Percentiles rank a stretch among this genome's conserved stretches.
Conservation (phyloP, 2,113 vertebrate genomes). For the Ceuthmochares aereus region DNA sequence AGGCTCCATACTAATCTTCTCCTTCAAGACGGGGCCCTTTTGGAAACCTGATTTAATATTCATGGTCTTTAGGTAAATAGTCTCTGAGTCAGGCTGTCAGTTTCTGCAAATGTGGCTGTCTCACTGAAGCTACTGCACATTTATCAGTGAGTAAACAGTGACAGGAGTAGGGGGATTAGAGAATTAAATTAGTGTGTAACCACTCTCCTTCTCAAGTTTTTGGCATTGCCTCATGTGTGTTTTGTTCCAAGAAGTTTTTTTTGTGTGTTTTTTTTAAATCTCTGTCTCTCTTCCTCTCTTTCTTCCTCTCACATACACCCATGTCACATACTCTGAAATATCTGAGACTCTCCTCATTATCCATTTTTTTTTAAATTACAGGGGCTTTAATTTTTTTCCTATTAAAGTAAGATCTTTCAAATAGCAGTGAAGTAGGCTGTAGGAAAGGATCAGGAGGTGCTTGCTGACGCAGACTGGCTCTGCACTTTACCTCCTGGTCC, state of each 20-base stretch:
- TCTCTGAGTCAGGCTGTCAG: slow-evolving; percentile 74
- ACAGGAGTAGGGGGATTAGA: slow-evolving; percentile 75
- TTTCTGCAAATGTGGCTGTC: slow-evolving; percentile 71
- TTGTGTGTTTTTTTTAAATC: background rate
- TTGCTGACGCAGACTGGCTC: background rate
- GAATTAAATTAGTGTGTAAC: slow-evolving; percentile 78
- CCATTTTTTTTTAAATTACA: background rate
- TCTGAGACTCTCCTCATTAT: background rate
- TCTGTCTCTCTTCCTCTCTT: background rate
- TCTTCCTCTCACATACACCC: background rate
- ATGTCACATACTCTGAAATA: background rate
- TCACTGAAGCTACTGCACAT: slow-evolving; percentile 72
- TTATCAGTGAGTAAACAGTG: slow-evolving; percentile 79
- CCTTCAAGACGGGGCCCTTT: slow-evolving; percentile 64
- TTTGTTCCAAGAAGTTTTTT: slow-evolving; percentile 66
- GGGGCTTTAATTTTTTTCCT: background rate
- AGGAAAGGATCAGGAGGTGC: background rate
- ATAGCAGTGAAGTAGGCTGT: background rate
- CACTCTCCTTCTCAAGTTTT: slow-evolving; percentile 71
- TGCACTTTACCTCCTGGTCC: background rate
- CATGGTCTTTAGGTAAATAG: slow-evolving; percentile 79
- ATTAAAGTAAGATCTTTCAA: background rate
- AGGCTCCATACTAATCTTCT: slow-evolving; percentile 70
- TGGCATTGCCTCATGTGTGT: slow-evolving; percentile 63
- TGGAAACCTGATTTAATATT: slow-evolving; percentile 76